These are phyloP conservation scores for Sander lucioperca DNA, from an alignment of 2,113 vertebrate genomes.

Conservation along the genomic window DNA sequence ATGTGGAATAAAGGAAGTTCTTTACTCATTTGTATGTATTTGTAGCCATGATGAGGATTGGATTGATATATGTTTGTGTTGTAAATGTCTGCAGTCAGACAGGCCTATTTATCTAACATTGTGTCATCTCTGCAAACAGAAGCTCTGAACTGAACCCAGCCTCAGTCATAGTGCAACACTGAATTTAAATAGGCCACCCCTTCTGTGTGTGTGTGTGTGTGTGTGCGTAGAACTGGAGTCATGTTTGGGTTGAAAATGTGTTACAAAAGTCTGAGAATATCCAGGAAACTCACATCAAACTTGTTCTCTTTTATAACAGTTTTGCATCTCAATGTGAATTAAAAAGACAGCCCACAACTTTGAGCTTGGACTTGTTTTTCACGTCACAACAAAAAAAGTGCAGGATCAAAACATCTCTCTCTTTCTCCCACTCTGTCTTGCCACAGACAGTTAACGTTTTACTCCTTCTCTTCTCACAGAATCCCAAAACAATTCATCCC, in stretches of 20 bases:
- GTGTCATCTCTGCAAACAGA: constrained; percentile 36
- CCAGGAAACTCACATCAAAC: constrained; percentile 31
- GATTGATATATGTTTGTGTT: not conserved
- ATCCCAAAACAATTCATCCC: constrained; percentile 74
- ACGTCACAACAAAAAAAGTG: constrained; percentile 29
- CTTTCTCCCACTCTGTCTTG: constrained; percentile 24
- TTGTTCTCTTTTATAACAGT: not conserved
- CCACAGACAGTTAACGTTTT: constrained; percentile 67
- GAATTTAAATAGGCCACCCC: constrained; percentile 24
- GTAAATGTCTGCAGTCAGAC: not conserved
- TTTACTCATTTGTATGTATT: not conserved
- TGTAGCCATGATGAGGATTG: not conserved
- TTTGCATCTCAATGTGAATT: constrained; percentile 17
- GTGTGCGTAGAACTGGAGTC: not conserved
- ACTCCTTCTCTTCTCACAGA: constrained; percentile 72
- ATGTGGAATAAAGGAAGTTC: too few species aligned
- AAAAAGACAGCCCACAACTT: constrained; percentile 20
- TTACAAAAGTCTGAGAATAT: constrained; percentile 11
- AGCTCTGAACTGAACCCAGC: constrained; percentile 24
- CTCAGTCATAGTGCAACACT: constrained; percentile 2
- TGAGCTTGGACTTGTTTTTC: constrained; percentile 15
- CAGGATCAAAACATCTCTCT: constrained; percentile 37
- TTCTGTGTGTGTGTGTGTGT: not conserved
- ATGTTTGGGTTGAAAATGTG: constrained; percentile 15
- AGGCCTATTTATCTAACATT: not conserved